These are phyloP conservation scores for Teleiodes luculella DNA, from an alignment of 2,888 invertebrate species.

Conservation along the genomic window DNA sequence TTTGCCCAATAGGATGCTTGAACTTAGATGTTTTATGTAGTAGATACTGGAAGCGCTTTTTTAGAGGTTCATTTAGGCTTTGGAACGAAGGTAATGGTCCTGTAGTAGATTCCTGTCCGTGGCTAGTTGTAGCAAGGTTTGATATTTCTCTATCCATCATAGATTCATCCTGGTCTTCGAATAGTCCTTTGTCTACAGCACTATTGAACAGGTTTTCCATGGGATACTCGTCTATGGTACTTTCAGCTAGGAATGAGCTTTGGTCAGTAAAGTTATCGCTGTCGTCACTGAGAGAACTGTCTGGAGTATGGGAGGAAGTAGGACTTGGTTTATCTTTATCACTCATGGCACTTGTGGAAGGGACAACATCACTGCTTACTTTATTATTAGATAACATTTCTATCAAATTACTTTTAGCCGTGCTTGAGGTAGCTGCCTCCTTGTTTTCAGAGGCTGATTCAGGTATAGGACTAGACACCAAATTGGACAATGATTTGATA, in stretches of 20 bases:
- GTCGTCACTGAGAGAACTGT: slow-evolving; percentile 69
- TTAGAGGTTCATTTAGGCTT: slow-evolving; percentile 68
- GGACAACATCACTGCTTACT: slow-evolving; percentile 49
- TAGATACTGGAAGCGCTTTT: slow-evolving; percentile 72
- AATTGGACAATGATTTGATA: slow-evolving; percentile 81
- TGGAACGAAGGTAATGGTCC: slow-evolving; percentile 67
- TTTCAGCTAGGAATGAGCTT: slow-evolving; percentile 71
- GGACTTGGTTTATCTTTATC: slow-evolving; percentile 55
- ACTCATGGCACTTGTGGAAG: slow-evolving; percentile 54
- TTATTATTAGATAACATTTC: slow-evolving; percentile 64
- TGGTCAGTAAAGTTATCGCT: slow-evolving; percentile 70
- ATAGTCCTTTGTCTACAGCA: slow-evolving; percentile 70
- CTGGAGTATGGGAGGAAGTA: slow-evolving; percentile 54
- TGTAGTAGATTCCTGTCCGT: slow-evolving; percentile 60
- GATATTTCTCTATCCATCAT: slow-evolving; percentile 75
- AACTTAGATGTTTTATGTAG: slow-evolving; percentile 74
- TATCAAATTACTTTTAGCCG: slow-evolving; percentile 67
- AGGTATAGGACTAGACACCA: slow-evolving; percentile 77
- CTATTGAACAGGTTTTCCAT: slow-evolving; percentile 74
- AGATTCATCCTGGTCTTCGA: slow-evolving; percentile 68
- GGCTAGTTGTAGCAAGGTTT: slow-evolving; percentile 70
- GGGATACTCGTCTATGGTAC: slow-evolving; percentile 72
- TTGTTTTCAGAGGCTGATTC: slow-evolving; percentile 38
- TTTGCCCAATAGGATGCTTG: slow-evolving; percentile 71
- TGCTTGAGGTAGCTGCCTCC: slow-evolving; percentile 51